A percentile compares a stretch with the other conserved stretches of the same genome.
These are phyloP conservation scores for Anthoptus insignis DNA, from an alignment of 2,888 invertebrate species.

Conservation along the genomic window DNA sequence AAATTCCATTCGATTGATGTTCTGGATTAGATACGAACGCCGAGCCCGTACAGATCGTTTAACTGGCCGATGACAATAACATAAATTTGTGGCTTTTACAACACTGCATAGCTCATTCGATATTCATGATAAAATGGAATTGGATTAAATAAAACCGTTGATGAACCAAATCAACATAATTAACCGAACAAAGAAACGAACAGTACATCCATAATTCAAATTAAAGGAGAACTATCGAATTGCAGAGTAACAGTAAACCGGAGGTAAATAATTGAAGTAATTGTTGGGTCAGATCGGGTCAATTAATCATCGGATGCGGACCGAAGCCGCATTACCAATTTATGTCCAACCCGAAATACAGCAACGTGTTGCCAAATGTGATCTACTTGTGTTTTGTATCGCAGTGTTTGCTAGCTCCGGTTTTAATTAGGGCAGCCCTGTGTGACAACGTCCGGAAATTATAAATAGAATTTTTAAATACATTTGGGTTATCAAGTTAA, in stretches of 20 bases:
- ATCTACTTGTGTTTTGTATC: constrained; percentile 43
- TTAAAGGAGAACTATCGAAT: constrained; percentile 60
- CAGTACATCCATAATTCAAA: constrained; percentile 53
- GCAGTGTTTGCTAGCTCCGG: constrained; percentile 35
- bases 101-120: constrained; percentile 23
- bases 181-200: constrained; percentile 37
- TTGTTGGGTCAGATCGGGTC: constrained; percentile 82
- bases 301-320: constrained; percentile 81
- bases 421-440: constrained; percentile 35
- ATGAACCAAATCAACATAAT: constrained; percentile 40
- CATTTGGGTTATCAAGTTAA: not conserved
- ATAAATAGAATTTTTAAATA: constrained; percentile 28
- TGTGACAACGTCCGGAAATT: constrained; percentile 21
- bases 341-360: constrained; percentile 68
- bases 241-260: constrained; percentile 66
- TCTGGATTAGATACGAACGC: not conserved
- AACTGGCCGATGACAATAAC: constrained; percentile 18
- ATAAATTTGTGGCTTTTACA: constrained; percentile 24
- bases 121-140: constrained; percentile 24
- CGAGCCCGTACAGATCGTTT: not conserved
- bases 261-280: constrained; percentile 85
- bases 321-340: constrained; percentile 72
- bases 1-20: constrained; percentile 8
- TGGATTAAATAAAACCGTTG: constrained; percentile 36
- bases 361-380: constrained; percentile 53